phyloP scores from a whole-genome alignment of 1,140 invertebrate genomes.

The Harlomillsia oculata region DNA sequence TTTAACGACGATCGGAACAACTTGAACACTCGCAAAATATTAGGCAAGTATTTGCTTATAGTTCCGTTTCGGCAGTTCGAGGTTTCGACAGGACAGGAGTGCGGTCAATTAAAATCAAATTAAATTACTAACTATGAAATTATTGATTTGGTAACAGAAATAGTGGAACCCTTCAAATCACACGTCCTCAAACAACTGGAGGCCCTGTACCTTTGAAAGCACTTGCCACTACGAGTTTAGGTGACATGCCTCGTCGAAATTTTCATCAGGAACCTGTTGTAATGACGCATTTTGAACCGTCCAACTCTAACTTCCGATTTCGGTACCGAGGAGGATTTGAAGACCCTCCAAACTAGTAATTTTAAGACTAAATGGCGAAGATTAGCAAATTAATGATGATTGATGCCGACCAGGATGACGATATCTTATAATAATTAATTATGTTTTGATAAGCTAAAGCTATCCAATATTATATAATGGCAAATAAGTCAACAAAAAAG shows the following conservation, averaged over 20 bases:
- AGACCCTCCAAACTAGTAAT: no score
- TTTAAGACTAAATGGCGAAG: no score
- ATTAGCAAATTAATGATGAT: no score
- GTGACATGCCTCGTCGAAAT: neutral
- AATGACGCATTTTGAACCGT: neutral
- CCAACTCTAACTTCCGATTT: no score
- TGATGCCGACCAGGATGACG: no score
- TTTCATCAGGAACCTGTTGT: slow-evolving; percentile 5
- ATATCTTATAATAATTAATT: no score
- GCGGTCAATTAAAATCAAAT: neutral
- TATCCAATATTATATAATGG: no score
- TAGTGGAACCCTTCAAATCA: slow-evolving; percentile 22
- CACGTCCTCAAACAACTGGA: slow-evolving; percentile 14
- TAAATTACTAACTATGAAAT: neutral
- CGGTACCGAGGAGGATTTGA: no score
- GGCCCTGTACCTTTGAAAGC: neutral
- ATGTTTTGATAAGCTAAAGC: no score
- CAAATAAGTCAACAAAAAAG: no score
- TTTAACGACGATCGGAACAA: neutral
- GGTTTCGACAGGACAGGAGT: neutral
- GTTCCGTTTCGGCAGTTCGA: neutral
- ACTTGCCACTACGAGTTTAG: neutral
- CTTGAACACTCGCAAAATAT: neutral
- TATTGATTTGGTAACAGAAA: neutral
- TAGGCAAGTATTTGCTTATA: neutral